Percentiles rank a stretch among this genome's conserved stretches.
Conservation (phyloP, 2,888 invertebrate genomes). For the Trachelus tabidus region DNA sequence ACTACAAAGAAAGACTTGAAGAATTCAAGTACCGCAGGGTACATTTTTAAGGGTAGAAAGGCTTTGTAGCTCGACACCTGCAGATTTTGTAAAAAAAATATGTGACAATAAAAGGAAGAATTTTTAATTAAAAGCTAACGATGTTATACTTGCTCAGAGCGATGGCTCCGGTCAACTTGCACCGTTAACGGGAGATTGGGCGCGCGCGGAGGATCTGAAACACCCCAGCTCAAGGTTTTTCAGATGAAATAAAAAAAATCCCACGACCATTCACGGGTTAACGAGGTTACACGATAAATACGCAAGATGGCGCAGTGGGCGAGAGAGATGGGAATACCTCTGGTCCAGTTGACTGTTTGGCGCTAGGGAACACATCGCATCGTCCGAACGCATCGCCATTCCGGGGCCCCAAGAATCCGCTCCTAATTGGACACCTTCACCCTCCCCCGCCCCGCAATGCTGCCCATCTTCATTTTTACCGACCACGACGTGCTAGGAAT, state of each 20-base stretch:
- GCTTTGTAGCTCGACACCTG: not conserved
- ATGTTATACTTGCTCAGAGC: not conserved
- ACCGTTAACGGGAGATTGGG: not conserved
- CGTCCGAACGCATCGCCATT: not conserved
- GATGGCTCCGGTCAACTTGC: slow-evolving; percentile 10
- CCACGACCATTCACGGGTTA: not conserved
- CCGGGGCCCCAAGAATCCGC: slow-evolving; percentile 11
- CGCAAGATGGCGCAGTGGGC: not conserved
- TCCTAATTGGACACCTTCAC: slow-evolving; percentile 44
- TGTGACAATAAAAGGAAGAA: slow-evolving; percentile 4
- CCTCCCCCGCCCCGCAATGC: slow-evolving; percentile 33
- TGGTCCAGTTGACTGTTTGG: not conserved
- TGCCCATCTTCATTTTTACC: slow-evolving; percentile 37
- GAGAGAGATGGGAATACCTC: not conserved
- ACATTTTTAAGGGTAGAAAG: not conserved
- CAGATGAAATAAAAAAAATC: too few species aligned
- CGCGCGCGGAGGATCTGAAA: too few species aligned
- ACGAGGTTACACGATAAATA: not conserved
- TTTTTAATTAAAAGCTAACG: slow-evolving; percentile 31
- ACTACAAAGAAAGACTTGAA: not conserved
- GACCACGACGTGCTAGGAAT: slow-evolving; percentile 43
- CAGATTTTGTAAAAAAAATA: not conserved
- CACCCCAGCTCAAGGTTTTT: not conserved
- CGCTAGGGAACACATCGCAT: not conserved
- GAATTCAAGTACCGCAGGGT: not conserved